These are phyloP conservation scores for Apoda limacodes DNA, from an alignment of 2,888 invertebrate species.

Conservation along the genomic window DNA sequence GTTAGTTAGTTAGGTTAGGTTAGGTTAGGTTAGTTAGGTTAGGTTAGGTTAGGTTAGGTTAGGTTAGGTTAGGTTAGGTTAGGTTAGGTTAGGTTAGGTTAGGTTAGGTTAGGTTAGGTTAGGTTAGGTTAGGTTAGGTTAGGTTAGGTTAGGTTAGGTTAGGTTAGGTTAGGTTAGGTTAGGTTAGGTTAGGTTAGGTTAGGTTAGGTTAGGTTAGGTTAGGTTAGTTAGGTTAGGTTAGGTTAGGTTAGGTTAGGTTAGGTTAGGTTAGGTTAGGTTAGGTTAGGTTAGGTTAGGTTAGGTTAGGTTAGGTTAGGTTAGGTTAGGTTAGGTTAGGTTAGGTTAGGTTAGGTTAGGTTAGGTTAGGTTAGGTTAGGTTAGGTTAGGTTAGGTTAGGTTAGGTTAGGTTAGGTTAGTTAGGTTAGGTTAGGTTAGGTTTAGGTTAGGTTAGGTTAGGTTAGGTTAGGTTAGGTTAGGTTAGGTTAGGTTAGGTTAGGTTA, in stretches of 20 bases:
- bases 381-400: slow-evolving; percentile 17
- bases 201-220: slow-evolving; percentile 18
- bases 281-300: slow-evolving; percentile 15
- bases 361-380: slow-evolving; percentile 17
- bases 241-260: slow-evolving; percentile 18
- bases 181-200: slow-evolving; percentile 18
- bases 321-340: slow-evolving; percentile 19
- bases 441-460: no score
- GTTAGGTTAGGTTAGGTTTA: slow-evolving; percentile 17
- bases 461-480: slow-evolving; percentile 16
- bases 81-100: slow-evolving; percentile 15
- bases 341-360: slow-evolving; percentile 18
- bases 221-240: slow-evolving; percentile 15
- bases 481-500: slow-evolving; percentile 16
- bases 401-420: slow-evolving; percentile 17
- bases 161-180: slow-evolving; percentile 18
- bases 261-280: slow-evolving; percentile 19
- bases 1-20: no score
- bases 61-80: slow-evolving; percentile 14
- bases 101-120: slow-evolving; percentile 16
- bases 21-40: no score
- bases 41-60: slow-evolving; percentile 10
- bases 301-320: slow-evolving; percentile 14
- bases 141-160: slow-evolving; percentile 19
- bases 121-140: slow-evolving; percentile 18